Evolutionary conservation across 2,888 invertebrate species (phyloP).

Genomic region (Cheilosia grossa): DNA sequence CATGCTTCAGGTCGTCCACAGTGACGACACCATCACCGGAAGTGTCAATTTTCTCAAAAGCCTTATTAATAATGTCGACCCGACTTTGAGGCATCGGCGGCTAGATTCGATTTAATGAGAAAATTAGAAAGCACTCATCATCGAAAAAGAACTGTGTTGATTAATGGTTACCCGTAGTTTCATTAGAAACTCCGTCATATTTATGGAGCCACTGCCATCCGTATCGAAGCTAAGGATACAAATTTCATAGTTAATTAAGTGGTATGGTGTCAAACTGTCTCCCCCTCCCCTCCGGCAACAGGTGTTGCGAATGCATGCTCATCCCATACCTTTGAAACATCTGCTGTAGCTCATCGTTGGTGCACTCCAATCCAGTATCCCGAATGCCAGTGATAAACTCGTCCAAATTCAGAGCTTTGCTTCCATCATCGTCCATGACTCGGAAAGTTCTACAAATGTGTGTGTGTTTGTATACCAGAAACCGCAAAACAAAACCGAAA

Average conservation of each 20-base stretch:
- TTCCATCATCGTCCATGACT: constrained; percentile 96
- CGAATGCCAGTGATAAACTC: constrained; percentile 92
- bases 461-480: constrained; percentile 10
- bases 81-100: constrained; percentile 92
- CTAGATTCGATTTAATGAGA: constrained; percentile 83
- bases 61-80: constrained; percentile 89
- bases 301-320: too few relatives aligned
- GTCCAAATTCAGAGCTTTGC: constrained; percentile 89
- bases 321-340: constrained; percentile 79
- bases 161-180: constrained; percentile 89
- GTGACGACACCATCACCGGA: constrained; percentile 92
- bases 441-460: constrained; percentile 88
- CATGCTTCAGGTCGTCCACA: constrained; percentile 89
- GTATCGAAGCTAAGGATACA: constrained; percentile 87
- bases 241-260: neutral
- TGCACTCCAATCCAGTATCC: constrained; percentile 89
- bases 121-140: constrained; percentile 16
- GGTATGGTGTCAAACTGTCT: constrained; percentile 6
- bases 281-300: neutral
- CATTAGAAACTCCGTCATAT: constrained; percentile 94
- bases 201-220: constrained; percentile 92
- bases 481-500: constrained; percentile 55
- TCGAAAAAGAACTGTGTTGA: neutral
- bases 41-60: constrained; percentile 93
- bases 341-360: constrained; percentile 83